Evolutionary conservation across 2,113 vertebrate genomes (phyloP).

Genomic region (Engystomops pustulosus): DNA sequence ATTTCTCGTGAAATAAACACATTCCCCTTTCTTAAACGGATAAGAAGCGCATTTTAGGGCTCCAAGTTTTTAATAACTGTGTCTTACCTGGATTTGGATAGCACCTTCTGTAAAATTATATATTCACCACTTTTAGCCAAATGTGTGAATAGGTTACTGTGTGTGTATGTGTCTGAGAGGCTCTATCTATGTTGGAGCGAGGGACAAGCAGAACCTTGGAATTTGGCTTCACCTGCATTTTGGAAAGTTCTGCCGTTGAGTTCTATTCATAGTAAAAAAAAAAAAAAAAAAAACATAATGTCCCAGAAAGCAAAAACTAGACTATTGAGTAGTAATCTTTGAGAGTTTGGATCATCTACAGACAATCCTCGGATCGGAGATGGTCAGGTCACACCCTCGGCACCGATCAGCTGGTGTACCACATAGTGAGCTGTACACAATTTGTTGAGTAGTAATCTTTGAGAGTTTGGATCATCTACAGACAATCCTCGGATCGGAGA

Average conservation of each 20-base stretch:
- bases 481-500: too few species aligned
- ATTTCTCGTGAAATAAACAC: conserved; percentile 38
- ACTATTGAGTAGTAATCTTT: too few species aligned
- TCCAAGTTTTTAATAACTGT: background rate
- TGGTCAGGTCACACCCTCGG: too few species aligned
- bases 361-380: too few species aligned
- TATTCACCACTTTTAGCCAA: background rate
- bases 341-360: too few species aligned
- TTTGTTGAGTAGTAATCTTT: too few species aligned
- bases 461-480: too few species aligned
- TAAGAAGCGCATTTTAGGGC: background rate
- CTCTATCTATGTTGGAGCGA: background rate
- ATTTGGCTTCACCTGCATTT: background rate
- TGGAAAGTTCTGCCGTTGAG: background rate
- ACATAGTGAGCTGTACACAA: too few species aligned
- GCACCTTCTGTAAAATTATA: background rate
- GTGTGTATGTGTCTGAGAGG: background rate
- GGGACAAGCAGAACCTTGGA: background rate
- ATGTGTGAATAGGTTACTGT: background rate
- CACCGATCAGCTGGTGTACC: too few species aligned
- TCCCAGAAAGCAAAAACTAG: too few species aligned
- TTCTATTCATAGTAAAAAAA: background rate
- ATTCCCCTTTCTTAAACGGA: conserved; percentile 5
- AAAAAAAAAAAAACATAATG: background rate
- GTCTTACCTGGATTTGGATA: background rate